These are phyloP conservation scores for Thaumetopoea pityocampa DNA, from an alignment of 1,140 invertebrate genomes.

Conservation along the genomic window DNA sequence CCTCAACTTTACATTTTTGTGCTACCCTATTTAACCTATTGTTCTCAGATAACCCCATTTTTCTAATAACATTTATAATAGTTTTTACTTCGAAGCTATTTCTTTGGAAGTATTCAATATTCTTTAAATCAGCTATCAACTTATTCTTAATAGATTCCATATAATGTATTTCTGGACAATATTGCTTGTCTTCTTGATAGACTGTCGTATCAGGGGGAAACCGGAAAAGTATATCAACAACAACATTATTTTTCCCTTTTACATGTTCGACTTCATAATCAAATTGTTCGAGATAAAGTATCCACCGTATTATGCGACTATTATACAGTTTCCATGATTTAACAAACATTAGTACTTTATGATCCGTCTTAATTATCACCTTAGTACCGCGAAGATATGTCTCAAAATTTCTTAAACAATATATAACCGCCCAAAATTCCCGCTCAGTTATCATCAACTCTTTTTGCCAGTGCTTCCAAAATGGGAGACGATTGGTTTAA, in stretches of 20 bases:
- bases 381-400: slow-evolving; percentile 27
- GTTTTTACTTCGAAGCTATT: not conserved
- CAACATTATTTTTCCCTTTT: slow-evolving; percentile 31
- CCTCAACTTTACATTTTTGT: not conserved
- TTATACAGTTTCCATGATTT: slow-evolving; percentile 44
- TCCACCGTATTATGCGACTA: slow-evolving; percentile 58
- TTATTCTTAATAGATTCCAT: slow-evolving; percentile 11
- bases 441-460: slow-evolving; percentile 40
- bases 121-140: slow-evolving; percentile 5
- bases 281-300: slow-evolving; percentile 54
- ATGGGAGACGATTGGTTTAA: too few species aligned
- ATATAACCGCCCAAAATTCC: slow-evolving; percentile 43
- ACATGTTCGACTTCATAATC: slow-evolving; percentile 50
- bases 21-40: too few species aligned
- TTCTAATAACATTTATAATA: not conserved
- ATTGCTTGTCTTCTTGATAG: slow-evolving; percentile 22
- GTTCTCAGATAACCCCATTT: not conserved
- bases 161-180: slow-evolving; percentile 17
- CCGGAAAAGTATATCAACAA: slow-evolving; percentile 33
- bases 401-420: slow-evolving; percentile 41
- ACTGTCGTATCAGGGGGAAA: slow-evolving; percentile 21
- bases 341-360: slow-evolving; percentile 61
- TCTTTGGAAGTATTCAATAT: slow-evolving; percentile 1
- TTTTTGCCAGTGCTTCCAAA: too few species aligned
- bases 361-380: slow-evolving; percentile 60